Base-by-base conservation (phyloP, 2,797 vertebrate species). In the Propithecus perrieri region DNA sequence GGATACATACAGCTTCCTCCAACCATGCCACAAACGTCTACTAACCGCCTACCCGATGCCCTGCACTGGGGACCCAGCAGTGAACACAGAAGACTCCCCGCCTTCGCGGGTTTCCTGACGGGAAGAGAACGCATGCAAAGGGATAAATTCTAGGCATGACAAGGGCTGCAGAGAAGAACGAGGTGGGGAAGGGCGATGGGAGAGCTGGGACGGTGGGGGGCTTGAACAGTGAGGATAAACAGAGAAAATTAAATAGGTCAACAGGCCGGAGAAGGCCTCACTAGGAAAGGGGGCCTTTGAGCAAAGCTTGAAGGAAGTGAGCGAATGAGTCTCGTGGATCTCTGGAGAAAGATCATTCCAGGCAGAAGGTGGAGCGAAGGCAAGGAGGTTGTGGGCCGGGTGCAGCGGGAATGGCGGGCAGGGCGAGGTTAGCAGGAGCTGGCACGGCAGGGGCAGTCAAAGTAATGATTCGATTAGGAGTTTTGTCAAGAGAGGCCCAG, bases 361-460 rank as follows among this genome's bases (percentile, higher is more conserved):
- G 48, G 28, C 8, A 1, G 5, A 87, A 48, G 30, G 79, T 4
- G 33, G 57, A 57, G 38, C 57, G 8, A 4, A 35, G 17, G 46
- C 10, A 18, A 55, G 46, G 75, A 10, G 15, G 24, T 1, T 4
- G 3, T 12, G 43, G 24, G 48, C 7, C 2, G 30, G 48, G 24
- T 8, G 4, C 6, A 2, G 38, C 33, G 20, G 15, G 24, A 11
- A 50, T 2, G 0, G 2, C n/a, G 12, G 0, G 11, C 13, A 72
- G 35, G 41, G 12, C 28, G 26, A 15, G 26, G 53, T 41, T 0
- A 0, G 26, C 46, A 48, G 48, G 65, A 35, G 33, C 41, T 8
- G 30, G n/a, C 28, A 6, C 1, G 4, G 48, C 74, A 24, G 10
- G 9, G 3, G n/a, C 9, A 5, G 71, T 22, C 22, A 24, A 71